These are phyloP conservation scores for Scaptomyza reducta DNA, from an alignment of 2,888 invertebrate genomes.

Conservation along the genomic window DNA sequence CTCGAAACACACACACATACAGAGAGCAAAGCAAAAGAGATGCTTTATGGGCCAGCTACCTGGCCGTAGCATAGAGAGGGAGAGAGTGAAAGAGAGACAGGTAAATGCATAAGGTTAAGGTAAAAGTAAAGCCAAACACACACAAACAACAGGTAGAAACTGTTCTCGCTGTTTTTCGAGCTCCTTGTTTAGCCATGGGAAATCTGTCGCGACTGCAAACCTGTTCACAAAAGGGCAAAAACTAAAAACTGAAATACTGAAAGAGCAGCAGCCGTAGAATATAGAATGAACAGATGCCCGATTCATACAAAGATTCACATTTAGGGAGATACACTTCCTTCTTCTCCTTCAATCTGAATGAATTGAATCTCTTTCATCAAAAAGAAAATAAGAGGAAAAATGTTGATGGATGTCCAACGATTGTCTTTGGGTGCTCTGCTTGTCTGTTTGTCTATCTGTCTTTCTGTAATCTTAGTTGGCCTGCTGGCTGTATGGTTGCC, in stretches of 20 bases:
- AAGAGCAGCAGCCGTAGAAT: constrained; percentile 3
- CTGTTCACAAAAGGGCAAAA: constrained; percentile 68
- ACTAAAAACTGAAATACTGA: constrained; percentile 27
- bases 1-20: constrained; percentile 13
- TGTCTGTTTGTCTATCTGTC: background rate
- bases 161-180: constrained; percentile 11
- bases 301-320: constrained; percentile 11
- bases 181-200: constrained; percentile 74
- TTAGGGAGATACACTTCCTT: constrained; percentile 29
- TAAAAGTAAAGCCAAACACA: constrained; percentile 48
- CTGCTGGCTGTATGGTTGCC: background rate
- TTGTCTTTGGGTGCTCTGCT: constrained; percentile 40
- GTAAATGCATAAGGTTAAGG: constrained; percentile 43
- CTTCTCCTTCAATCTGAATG: constrained; percentile 56
- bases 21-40: constrained; percentile 34
- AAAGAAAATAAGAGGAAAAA: constrained; percentile 4
- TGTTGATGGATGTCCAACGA: constrained; percentile 11
- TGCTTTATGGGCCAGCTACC: constrained; percentile 70
- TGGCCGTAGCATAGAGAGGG: constrained; percentile 12
- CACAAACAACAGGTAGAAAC: constrained; percentile 59
- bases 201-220: constrained; percentile 70
- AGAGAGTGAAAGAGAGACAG: constrained; percentile 12
- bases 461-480: constrained; percentile 49
- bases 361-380: constrained; percentile 74
- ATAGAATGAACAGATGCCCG: constrained; percentile 65